Evolutionary conservation across 2,113 vertebrate species (phyloP), one percentile per base, ranked within the genome.

Genomic region (Melanotaenia duboulayi): DNA sequence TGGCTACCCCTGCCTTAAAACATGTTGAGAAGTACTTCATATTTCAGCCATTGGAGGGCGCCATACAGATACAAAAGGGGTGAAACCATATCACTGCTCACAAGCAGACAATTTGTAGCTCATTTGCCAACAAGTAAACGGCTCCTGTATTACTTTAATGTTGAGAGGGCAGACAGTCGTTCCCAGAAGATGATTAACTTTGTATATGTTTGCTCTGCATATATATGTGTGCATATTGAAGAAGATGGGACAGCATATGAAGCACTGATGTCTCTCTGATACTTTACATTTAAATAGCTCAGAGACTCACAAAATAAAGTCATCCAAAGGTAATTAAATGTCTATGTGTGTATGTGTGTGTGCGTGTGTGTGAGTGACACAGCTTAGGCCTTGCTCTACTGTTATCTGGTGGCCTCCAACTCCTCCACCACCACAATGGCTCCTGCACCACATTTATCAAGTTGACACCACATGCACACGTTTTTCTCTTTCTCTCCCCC

Each of bases 391-490:
- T 85, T 82, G 84, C 84, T 88, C 77, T 73, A 48, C 63, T 76
- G 76, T 90, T 90, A 89, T 92, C 91, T 83, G 73, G 82, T 88
- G 86, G 87, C 87, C 87, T 88, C 77, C 74, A 81, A 69, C 78
- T 89, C 83, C 66, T 76, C 57, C 86, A 82, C 85, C 89, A 83
- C 71, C 80, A 80, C 82, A 77, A 37, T 88, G 83, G 68, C 81
- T 81, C 71, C 76, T 88, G 82, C 85, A 80, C 86, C 80, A 84
- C 90, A 92, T 92, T 88, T 55, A 91, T 92, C 91, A 92, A 78
- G 46, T 40, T 89, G 89, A 88, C 90, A 85, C 65, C 50, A 65
- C 71, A 59, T 62, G 66, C 71, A 42, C 76, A 65, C 62, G 20
- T 49, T 42, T 64, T 60, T 48, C 55, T 12, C 64, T 10, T 66